Conservation (phyloP, 2,113 vertebrate genomes). For the Notothenia rossii region DNA sequence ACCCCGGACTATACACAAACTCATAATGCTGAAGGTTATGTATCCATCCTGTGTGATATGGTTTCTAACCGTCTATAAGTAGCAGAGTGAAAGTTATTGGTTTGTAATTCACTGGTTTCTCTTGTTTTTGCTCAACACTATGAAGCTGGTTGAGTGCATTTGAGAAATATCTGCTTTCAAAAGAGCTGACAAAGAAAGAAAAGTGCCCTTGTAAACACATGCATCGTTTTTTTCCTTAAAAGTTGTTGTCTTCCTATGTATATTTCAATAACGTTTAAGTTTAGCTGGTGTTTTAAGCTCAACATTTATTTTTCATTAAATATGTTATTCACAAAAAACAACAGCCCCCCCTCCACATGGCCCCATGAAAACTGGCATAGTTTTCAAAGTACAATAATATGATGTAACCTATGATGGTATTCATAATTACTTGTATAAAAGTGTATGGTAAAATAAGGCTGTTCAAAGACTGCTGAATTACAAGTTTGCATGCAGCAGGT, state of each 20-base stretch:
- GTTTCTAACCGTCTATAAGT: neutral
- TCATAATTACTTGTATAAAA: no score
- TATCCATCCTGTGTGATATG: neutral
- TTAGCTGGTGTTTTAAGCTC: neutral
- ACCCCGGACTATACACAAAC: conserved; percentile 37
- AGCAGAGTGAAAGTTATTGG: neutral
- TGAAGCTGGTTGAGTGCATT: neutral
- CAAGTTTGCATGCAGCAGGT: conserved; percentile 5
- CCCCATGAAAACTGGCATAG: neutral
- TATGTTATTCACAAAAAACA: neutral
- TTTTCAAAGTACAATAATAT: neutral
- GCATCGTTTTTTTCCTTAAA: neutral
- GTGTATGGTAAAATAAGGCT: neutral
- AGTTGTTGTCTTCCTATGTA: neutral
- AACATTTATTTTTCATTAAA: neutral
- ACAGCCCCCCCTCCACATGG: neutral
- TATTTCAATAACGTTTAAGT: neutral
- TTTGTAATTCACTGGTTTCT: neutral
- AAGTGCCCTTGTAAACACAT: neutral
- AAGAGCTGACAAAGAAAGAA: neutral
- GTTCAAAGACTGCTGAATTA: neutral
- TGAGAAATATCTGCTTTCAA: neutral
- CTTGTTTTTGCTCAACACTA: neutral
- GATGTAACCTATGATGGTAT: neutral
- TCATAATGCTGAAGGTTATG: conserved; percentile 3